Percentiles rank a stretch among this genome's conserved stretches.
These are phyloP conservation scores for Pseudocheirus occidentalis DNA, from an alignment of 2,797 vertebrate genomes.

Conservation along the genomic window DNA sequence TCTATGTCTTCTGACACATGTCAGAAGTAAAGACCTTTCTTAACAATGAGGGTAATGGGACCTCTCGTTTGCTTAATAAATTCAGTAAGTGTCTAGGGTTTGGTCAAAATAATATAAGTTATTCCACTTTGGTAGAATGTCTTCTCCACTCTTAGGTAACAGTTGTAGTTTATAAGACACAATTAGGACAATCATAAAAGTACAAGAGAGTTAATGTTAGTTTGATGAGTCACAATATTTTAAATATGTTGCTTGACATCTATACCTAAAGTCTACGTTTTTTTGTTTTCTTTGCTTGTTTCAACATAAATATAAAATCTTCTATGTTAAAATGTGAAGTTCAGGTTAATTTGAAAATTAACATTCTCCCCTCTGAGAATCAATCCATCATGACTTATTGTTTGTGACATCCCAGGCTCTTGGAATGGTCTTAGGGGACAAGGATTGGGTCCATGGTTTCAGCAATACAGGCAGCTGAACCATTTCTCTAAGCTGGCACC, in stretches of 20 bases:
- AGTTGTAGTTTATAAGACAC: not conserved
- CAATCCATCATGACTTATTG: not conserved
- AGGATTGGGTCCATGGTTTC: not conserved
- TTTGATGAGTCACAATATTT: not conserved
- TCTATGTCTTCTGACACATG: not conserved
- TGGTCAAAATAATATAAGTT: not conserved
- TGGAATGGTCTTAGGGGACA: not conserved
- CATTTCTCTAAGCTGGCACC: not conserved
- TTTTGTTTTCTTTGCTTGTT: not conserved
- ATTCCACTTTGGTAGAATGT: not conserved
- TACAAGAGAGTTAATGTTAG: not conserved
- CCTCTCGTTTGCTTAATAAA: not conserved
- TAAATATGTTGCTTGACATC: not conserved
- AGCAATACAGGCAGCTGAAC: not conserved
- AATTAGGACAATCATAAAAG: not conserved
- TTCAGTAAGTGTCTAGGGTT: not conserved
- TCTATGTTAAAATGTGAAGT: not conserved
- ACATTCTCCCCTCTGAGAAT: not conserved
- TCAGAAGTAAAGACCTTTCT: not conserved
- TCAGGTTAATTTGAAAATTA: not conserved
- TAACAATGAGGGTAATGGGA: not conserved
- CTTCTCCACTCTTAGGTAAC: not conserved
- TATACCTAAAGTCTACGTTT: not conserved
- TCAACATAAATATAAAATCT: not conserved
- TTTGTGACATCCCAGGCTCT: not conserved